These are phyloP conservation scores for Caiman crocodilus DNA, from an alignment of 2,797 vertebrate genomes.

Conservation along the genomic window DNA sequence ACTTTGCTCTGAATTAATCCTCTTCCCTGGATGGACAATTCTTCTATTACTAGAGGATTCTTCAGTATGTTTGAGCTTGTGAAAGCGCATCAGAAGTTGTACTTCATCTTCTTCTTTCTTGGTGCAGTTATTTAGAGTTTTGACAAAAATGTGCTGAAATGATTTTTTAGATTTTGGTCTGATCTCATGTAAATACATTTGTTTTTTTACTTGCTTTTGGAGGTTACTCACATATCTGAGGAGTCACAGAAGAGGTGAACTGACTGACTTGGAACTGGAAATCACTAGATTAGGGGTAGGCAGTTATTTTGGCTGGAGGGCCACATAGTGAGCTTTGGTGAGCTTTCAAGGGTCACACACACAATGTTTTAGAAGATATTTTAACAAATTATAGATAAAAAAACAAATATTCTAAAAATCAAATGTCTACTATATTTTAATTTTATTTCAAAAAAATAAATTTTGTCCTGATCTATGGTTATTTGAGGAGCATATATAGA, in stretches of 20 bases:
- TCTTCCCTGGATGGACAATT: neutral
- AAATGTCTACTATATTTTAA: too few relatives aligned
- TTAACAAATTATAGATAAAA: too few relatives aligned
- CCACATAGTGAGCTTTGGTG: too few relatives aligned
- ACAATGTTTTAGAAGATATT: too few relatives aligned
- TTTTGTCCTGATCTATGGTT: too few relatives aligned
- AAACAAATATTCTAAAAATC: too few relatives aligned
- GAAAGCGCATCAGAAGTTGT: neutral
- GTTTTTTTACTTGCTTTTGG: neutral
- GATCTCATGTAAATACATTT: neutral
- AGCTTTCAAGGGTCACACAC: too few relatives aligned
- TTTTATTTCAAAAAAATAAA: too few relatives aligned
- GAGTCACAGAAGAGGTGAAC: neutral
- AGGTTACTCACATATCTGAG: neutral
- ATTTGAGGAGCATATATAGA: too few relatives aligned
- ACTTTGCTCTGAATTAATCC: neutral
- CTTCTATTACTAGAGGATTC: neutral
- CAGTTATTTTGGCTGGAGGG: neutral
- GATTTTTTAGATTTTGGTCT: neutral
- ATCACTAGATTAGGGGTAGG: neutral
- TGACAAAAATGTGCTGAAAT: neutral
- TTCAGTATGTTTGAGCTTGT: neutral
- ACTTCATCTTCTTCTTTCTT: neutral
- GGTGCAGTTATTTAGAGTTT: neutral
- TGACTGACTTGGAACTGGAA: neutral